phyloP scores from a whole-genome alignment of 2,113 vertebrate genomes.

The Apodemus speciosus region DNA sequence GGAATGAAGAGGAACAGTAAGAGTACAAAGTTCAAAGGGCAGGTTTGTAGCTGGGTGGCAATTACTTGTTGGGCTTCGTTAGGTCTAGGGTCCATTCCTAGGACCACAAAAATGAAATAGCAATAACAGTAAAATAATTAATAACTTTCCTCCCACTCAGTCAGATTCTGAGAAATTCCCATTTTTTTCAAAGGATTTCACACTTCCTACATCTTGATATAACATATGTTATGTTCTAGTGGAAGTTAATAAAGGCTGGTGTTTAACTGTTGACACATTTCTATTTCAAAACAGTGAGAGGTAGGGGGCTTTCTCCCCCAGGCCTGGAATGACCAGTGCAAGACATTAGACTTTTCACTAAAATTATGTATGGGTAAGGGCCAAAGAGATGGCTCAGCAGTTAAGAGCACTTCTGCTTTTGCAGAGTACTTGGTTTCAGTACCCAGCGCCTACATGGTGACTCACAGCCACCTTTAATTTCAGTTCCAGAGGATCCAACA shows the following conservation, averaged over 20 bases:
- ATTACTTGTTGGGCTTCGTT: neutral
- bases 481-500: neutral
- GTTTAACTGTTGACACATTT: constrained; percentile 65
- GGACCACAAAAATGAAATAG: neutral
- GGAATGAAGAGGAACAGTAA: neutral
- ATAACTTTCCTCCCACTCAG: constrained; percentile 53
- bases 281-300: constrained; percentile 50
- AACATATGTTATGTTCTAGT: constrained; percentile 63
- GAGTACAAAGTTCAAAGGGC: constrained; percentile 3
- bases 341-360: neutral
- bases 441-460: neutral
- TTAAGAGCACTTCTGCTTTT: neutral
- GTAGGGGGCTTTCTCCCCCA: neutral
- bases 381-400: neutral
- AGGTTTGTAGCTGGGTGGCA: neutral
- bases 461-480: no score
- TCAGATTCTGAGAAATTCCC: constrained; percentile 66
- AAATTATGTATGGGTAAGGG: neutral
- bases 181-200: constrained; percentile 70
- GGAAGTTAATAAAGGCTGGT: constrained; percentile 71
- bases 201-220: constrained; percentile 60
- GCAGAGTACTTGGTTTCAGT: neutral
- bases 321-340: neutral
- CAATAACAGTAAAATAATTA: constrained; percentile 60
- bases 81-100: neutral